A percentile compares a stretch with the other conserved stretches of the same genome.
phyloP scores from a whole-genome alignment of 2,797 vertebrate species.

The Telmatherina bonti region DNA sequence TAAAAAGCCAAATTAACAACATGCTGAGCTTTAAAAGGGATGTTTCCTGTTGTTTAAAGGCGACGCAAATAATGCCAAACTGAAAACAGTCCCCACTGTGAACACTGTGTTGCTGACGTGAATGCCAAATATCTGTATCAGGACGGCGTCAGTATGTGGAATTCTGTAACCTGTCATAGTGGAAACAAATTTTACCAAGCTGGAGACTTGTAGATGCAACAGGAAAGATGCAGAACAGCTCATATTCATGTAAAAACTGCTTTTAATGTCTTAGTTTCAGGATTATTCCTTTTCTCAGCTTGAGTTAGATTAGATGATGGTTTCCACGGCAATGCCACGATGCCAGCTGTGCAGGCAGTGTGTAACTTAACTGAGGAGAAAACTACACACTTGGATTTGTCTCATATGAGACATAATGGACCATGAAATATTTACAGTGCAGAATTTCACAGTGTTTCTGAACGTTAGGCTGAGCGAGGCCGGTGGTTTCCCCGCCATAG shows the following conservation, averaged over 20 bases:
- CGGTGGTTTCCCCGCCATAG: neutral
- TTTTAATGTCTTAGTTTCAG: neutral
- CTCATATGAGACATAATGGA: neutral
- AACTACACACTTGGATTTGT: neutral
- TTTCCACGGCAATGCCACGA: neutral
- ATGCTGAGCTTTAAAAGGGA: no score
- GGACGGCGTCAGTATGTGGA: no score
- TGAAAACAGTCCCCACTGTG: no score
- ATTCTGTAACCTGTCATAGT: no score
- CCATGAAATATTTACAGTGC: neutral
- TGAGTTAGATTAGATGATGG: neutral
- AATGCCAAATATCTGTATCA: no score
- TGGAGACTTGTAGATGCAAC: neutral
- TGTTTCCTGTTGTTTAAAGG: no score
- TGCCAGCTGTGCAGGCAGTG: neutral
- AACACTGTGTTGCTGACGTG: no score
- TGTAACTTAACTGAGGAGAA: neutral
- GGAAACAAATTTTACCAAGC: no score
- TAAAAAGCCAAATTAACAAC: no score
- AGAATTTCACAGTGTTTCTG: neutral
- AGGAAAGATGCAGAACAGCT: neutral
- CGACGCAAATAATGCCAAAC: no score
- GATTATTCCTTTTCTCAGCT: neutral
- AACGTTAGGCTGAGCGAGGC: neutral
- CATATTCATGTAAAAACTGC: neutral